phyloP scores from a whole-genome alignment of 2,113 vertebrate species.

The Tetrax tetrax region DNA sequence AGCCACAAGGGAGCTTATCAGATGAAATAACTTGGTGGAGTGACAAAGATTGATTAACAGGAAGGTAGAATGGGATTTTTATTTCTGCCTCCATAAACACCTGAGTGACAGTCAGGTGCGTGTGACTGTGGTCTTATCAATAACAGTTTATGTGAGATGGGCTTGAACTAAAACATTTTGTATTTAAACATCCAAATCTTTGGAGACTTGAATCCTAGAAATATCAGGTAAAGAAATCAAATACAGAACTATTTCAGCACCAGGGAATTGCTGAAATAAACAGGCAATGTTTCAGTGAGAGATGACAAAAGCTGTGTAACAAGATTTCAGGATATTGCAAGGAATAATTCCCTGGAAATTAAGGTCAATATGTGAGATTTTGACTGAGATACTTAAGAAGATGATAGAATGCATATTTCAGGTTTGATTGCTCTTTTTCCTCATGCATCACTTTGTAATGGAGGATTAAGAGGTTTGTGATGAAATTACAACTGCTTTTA shows the following conservation, averaged over 20 bases:
- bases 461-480: neutral
- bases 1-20: neutral
- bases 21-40: slow-evolving; percentile 9
- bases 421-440: neutral
- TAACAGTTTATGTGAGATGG: slow-evolving; percentile 7
- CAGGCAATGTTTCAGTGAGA: neutral
- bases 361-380: neutral
- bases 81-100: slow-evolving; percentile 26
- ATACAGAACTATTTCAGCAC: neutral
- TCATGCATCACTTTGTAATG: neutral
- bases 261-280: neutral
- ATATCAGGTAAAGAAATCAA: neutral
- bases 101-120: slow-evolving; percentile 33
- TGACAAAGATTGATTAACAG: slow-evolving; percentile 55
- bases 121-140: slow-evolving; percentile 14
- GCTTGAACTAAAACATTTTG: neutral
- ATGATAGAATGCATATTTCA: neutral
- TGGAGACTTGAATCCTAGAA: neutral
- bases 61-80: slow-evolving; percentile 31
- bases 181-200: slow-evolving; percentile 1
- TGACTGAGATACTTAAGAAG: neutral
- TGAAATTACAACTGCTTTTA: neutral
- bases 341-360: neutral
- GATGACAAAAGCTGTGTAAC: neutral
- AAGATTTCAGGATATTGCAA: neutral